phyloP scores from a whole-genome alignment of 1,140 invertebrate species.

The Archivesica marissinica region DNA sequence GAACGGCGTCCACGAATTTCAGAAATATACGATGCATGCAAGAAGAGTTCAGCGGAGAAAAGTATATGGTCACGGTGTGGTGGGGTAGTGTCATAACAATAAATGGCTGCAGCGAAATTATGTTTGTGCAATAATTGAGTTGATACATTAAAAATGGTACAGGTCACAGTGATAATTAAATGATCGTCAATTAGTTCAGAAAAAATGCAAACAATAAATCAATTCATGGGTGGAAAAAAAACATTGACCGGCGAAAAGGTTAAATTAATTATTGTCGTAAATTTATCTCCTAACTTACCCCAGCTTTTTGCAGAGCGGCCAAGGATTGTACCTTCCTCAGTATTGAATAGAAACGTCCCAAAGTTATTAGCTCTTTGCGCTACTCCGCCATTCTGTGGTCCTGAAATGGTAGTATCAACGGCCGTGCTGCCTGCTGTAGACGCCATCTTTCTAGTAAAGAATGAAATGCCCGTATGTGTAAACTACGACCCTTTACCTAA shows the following conservation, averaged over 20 bases:
- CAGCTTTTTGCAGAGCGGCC: constrained; percentile 71
- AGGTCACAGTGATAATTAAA: background rate
- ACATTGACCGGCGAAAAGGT: constrained; percentile 61
- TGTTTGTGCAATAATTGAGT: background rate
- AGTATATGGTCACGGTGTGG: too few species aligned
- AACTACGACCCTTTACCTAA: constrained; percentile 45
- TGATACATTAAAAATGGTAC: background rate
- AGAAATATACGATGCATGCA: too few species aligned
- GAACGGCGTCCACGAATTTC: too few species aligned
- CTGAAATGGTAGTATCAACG: constrained; percentile 58
- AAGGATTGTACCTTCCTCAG: constrained; percentile 65
- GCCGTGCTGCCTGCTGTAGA: constrained; percentile 63
- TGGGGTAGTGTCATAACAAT: background rate
- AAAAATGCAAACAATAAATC: constrained; percentile 1
- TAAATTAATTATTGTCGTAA: constrained; percentile 50
- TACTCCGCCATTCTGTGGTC: constrained; percentile 61
- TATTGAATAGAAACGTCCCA: constrained; percentile 67
- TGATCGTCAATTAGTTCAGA: background rate
- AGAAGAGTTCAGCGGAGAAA: too few species aligned
- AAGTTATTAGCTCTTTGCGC: constrained; percentile 59
- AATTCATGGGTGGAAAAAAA: constrained; percentile 47
- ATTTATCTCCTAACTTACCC: constrained; percentile 64
- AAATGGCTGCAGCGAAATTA: background rate
- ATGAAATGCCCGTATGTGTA: constrained; percentile 56
- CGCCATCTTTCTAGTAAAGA: constrained; percentile 62